phyloP scores from a whole-genome alignment of 2,797 vertebrate species.

The Myotis pilosus region DNA sequence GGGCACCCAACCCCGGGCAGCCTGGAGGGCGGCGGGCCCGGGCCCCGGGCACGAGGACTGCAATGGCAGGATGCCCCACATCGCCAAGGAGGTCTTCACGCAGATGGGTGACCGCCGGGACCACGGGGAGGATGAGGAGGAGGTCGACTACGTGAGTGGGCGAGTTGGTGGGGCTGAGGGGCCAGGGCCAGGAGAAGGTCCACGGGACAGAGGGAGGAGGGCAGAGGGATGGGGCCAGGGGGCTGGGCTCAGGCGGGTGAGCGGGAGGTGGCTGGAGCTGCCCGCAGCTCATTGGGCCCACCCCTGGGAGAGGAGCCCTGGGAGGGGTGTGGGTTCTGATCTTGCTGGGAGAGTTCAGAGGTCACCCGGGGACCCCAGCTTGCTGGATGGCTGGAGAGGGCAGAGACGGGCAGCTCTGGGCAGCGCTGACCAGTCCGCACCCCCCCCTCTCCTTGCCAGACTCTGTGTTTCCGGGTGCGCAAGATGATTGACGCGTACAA shows the following conservation, averaged over 20 bases:
- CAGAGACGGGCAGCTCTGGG: background rate
- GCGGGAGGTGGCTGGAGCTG: no score
- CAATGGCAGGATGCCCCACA: conserved; percentile 91
- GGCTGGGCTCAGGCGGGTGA: background rate
- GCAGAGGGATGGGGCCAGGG: no score
- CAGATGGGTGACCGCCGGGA: conserved; percentile 93
- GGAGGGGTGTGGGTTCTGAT: background rate
- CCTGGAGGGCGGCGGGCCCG: conserved; percentile 84
- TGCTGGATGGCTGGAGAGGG: background rate
- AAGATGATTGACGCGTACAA: conserved; percentile 98
- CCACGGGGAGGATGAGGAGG: conserved; percentile 92
- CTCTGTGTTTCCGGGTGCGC: conserved; percentile 94
- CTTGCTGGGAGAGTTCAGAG: background rate
- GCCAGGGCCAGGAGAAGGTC: fast-evolving
- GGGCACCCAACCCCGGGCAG: conserved; percentile 72
- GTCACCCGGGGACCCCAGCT: background rate
- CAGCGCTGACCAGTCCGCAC: background rate
- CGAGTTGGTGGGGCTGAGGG: conserved; percentile 65
- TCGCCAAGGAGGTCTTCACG: conserved; percentile 93
- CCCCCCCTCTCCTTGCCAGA: conserved; percentile 82
- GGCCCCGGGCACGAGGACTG: conserved; percentile 90
- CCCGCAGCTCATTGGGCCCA: background rate
- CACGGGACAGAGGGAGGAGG: fast-evolving
- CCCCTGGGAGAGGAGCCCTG: no score
- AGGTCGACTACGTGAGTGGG: conserved; percentile 94